Percentiles rank a stretch among this genome's conserved stretches.
Evolutionary conservation across 2,888 invertebrate genomes (phyloP).

Genomic region (Epirrita christyi): DNA sequence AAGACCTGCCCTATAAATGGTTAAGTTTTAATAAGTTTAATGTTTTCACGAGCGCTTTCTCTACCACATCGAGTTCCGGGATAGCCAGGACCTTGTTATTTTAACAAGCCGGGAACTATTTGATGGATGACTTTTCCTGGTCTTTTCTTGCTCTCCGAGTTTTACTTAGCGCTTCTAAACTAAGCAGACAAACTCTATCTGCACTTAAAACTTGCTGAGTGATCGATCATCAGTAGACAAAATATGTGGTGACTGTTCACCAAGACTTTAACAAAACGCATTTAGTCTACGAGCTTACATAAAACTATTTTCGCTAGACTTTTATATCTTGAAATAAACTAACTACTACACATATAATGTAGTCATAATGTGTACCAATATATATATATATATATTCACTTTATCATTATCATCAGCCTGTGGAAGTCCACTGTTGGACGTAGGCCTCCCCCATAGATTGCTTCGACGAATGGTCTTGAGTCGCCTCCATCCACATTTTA

Average conservation of each 20-base stretch:
- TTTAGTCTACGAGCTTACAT: no score
- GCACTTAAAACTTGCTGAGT: conserved; percentile 65
- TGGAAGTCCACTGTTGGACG: no score
- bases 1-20: neutral
- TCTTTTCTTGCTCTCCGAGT: conserved; percentile 59
- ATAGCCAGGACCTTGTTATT: conserved; percentile 56
- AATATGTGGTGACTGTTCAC: conserved; percentile 30
- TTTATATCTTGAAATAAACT: no score
- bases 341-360: no score
- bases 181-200: conserved; percentile 65
- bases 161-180: conserved; percentile 69
- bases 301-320: no score
- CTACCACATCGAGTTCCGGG: conserved; percentile 15
- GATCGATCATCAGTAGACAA: conserved; percentile 72
- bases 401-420: no score
- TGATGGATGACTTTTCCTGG: conserved; percentile 71
- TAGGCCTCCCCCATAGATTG: no score
- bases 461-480: no score
- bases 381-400: no score
- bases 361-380: no score
- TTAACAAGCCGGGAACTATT: conserved; percentile 60
- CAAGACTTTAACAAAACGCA: neutral
- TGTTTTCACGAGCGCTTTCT: conserved; percentile 10
- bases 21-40: conserved; percentile 1
- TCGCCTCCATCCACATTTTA: no score